phyloP scores from a whole-genome alignment of 2,888 invertebrate species.

The Drosophila paucipuncta region DNA sequence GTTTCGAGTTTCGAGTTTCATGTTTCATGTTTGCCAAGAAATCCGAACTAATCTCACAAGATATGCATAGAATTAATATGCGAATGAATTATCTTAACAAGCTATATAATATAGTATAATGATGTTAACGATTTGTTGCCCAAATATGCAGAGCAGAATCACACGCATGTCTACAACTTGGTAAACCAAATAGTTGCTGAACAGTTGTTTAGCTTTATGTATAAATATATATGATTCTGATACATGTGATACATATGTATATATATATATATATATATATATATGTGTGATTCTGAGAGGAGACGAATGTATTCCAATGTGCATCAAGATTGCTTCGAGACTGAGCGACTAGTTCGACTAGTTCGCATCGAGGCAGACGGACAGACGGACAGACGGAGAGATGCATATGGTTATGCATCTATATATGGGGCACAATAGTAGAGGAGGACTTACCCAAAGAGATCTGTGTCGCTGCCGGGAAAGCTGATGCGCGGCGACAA shows the following conservation, averaged over 20 bases:
- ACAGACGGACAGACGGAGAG: too few species aligned
- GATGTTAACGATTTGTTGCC: background rate
- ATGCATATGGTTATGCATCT: too few species aligned
- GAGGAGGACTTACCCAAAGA: conserved; percentile 84
- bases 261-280: too few species aligned
- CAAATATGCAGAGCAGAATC: background rate
- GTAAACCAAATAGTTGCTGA: background rate
- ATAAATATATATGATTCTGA: too few species aligned
- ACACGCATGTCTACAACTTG: background rate
- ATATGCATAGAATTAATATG: background rate
- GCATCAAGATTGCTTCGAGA: background rate
- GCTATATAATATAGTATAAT: background rate
- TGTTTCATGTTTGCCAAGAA: background rate
- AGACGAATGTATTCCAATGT: background rate
- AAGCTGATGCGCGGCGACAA: conserved; percentile 85
- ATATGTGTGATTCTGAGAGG: too few species aligned
- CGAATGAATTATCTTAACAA: background rate
- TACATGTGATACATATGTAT: too few species aligned
- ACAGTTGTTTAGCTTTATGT: background rate
- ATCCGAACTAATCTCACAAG: background rate
- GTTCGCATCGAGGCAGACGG: too few species aligned
- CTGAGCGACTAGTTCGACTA: too few species aligned
- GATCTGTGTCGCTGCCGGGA: conserved; percentile 84
- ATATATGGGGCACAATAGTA: background rate
- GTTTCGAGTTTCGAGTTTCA: background rate